Evolutionary conservation across 2,797 vertebrate genomes (phyloP).

Genomic region (Chaetophractus vellerosus): DNA sequence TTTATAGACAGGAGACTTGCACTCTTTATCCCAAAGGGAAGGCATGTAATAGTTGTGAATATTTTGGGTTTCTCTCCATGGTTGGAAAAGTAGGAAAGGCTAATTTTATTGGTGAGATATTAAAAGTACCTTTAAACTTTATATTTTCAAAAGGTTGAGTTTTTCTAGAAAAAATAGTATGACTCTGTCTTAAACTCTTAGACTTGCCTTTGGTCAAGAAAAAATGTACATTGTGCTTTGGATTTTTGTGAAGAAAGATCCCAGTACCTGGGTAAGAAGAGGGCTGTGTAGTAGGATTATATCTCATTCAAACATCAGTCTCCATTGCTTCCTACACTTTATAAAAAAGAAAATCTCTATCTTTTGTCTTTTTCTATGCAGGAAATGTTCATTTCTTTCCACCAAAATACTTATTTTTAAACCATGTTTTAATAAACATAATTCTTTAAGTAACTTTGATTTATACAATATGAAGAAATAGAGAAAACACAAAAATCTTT

Average conservation of each 20-base stretch:
- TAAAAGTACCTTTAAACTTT: not conserved
- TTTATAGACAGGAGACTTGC: not conserved
- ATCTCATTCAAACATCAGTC: rapidly evolving
- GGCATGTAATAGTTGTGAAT: not conserved
- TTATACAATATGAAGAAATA: too few relatives aligned
- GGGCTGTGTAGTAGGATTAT: rapidly evolving
- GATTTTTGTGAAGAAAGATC: not conserved
- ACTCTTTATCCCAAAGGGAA: not conserved
- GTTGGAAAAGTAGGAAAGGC: not conserved
- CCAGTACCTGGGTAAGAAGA: not conserved
- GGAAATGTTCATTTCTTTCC: not conserved
- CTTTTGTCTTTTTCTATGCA: not conserved
- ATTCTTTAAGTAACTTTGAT: not conserved
- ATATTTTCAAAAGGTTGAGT: not conserved
- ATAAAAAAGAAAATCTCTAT: not conserved
- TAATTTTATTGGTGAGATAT: not conserved
- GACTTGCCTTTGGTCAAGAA: not conserved
- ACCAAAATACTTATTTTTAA: not conserved
- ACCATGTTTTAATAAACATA: not conserved
- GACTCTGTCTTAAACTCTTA: not conserved
- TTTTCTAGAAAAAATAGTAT: not conserved
- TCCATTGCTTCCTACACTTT: not conserved
- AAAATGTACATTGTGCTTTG: not conserved
- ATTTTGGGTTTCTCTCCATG: not conserved
- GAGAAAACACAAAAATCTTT: not conserved